phyloP scores from a whole-genome alignment of 2,113 vertebrate genomes.

The Halcyon senegalensis region DNA sequence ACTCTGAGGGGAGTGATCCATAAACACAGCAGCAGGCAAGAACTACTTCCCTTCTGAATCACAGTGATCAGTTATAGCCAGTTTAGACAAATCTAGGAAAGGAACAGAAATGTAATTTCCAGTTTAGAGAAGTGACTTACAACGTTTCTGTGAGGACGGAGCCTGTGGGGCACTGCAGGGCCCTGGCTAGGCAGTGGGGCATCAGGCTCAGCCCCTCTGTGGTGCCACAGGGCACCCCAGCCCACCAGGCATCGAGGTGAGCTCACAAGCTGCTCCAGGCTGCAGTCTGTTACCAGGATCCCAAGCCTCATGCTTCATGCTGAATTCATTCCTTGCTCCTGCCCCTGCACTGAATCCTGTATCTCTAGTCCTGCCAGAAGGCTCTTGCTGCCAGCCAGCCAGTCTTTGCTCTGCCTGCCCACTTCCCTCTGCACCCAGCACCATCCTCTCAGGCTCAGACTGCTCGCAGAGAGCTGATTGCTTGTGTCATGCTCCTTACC shows the following conservation, averaged over 20 bases:
- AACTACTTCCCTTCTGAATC: not conserved
- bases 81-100: not conserved
- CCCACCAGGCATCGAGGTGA: fast-evolving
- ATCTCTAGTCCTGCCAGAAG: not conserved
- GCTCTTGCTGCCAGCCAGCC: not conserved
- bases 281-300: not conserved
- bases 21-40: not conserved
- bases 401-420: not conserved
- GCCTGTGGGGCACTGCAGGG: not conserved
- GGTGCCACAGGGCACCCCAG: fast-evolving
- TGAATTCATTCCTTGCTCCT: not conserved
- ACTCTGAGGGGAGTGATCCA: not conserved
- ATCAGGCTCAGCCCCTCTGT: not conserved
- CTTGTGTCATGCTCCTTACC: fast-evolving
- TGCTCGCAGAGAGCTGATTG: fast-evolving
- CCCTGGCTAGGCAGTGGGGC: not conserved
- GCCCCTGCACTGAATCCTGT: not conserved
- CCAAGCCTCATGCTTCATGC: not conserved
- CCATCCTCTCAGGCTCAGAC: not conserved
- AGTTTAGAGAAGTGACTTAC: not conserved
- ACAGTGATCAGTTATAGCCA: not conserved
- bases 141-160: not conserved
- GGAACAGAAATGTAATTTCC: not conserved
- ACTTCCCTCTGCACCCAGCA: fast-evolving
- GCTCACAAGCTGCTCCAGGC: not conserved